A percentile compares a stretch with the other conserved stretches of the same genome.
These are phyloP conservation scores for Zaprionus africanus DNA, from an alignment of 1,140 invertebrate genomes.

Conservation along the genomic window DNA sequence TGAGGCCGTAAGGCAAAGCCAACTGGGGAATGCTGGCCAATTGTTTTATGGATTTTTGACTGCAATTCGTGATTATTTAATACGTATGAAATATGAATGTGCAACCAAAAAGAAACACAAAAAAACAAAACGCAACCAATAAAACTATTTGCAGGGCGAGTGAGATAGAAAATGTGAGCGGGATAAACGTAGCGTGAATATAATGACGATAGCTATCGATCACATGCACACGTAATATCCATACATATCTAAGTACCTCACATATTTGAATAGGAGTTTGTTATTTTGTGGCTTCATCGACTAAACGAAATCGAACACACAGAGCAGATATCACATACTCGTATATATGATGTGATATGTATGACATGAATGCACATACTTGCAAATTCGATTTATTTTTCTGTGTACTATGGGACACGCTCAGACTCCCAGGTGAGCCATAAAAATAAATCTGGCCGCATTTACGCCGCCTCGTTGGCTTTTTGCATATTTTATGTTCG, in stretches of 20 bases:
- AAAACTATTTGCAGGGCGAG: neutral
- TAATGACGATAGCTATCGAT: neutral
- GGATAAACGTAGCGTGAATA: neutral
- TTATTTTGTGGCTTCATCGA: slow-evolving; percentile 27
- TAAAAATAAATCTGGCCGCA: slow-evolving; percentile 80
- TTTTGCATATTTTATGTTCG: slow-evolving; percentile 78
- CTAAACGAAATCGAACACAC: slow-evolving; percentile 29
- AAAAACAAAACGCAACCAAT: neutral
- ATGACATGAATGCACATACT: slow-evolving; percentile 13
- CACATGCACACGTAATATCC: neutral
- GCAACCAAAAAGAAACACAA: neutral
- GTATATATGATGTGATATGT: slow-evolving; percentile 7
- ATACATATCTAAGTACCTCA: slow-evolving; percentile 1
- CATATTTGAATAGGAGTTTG: slow-evolving; percentile 19
- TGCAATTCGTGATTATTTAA: slow-evolving; percentile 48
- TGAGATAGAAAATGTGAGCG: neutral
- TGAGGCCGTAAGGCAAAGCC: neutral
- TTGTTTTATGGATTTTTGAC: slow-evolving; percentile 47
- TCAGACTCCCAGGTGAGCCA: slow-evolving; percentile 60
- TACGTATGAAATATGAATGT: slow-evolving; percentile 31
- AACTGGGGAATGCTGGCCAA: slow-evolving; percentile 32
- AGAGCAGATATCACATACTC: slow-evolving; percentile 13
- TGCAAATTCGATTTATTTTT: slow-evolving; percentile 46
- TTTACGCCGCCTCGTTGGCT: slow-evolving; percentile 71
- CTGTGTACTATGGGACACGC: slow-evolving; percentile 17